Conservation (phyloP, 2,113 vertebrate species). For the Argyrosomus japonicus region DNA sequence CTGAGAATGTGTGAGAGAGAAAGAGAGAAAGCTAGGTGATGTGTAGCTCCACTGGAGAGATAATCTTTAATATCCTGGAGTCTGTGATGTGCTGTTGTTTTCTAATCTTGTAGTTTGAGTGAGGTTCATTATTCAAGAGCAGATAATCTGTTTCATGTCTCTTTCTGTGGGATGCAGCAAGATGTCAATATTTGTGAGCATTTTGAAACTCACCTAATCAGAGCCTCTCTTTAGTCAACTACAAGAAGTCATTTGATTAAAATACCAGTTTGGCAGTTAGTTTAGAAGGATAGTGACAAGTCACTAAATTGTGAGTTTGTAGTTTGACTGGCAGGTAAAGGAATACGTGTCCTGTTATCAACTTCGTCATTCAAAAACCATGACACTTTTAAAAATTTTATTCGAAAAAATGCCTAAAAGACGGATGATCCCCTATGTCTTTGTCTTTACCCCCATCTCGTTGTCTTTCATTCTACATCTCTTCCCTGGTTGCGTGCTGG, state of each 20-base stretch:
- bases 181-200: slow-evolving; percentile 17
- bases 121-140: slow-evolving; percentile 36
- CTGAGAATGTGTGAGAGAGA: background rate
- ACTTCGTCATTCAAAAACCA: background rate
- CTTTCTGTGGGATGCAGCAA: slow-evolving; percentile 17
- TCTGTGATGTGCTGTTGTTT: slow-evolving; percentile 46
- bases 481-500: background rate
- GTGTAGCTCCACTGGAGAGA: slow-evolving; percentile 24
- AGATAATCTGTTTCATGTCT: slow-evolving; percentile 22
- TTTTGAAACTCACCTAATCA: slow-evolving; percentile 24
- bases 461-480: background rate
- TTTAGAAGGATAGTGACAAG: background rate
- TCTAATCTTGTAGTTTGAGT: slow-evolving; percentile 46
- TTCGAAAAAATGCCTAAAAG: background rate
- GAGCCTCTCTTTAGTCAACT: slow-evolving; percentile 3
- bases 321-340: slow-evolving; percentile 18
- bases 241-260: slow-evolving; percentile 16
- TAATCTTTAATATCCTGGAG: slow-evolving; percentile 57
- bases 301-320: background rate
- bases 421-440: background rate
- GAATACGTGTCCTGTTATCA: background rate
- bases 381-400: too few relatives aligned
- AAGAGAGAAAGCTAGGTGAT: background rate
- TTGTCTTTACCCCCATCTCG: background rate
- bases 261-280: slow-evolving; percentile 22